These are phyloP conservation scores for Otocyon megalotis DNA, from an alignment of 2,113 vertebrate genomes.

Conservation along the genomic window DNA sequence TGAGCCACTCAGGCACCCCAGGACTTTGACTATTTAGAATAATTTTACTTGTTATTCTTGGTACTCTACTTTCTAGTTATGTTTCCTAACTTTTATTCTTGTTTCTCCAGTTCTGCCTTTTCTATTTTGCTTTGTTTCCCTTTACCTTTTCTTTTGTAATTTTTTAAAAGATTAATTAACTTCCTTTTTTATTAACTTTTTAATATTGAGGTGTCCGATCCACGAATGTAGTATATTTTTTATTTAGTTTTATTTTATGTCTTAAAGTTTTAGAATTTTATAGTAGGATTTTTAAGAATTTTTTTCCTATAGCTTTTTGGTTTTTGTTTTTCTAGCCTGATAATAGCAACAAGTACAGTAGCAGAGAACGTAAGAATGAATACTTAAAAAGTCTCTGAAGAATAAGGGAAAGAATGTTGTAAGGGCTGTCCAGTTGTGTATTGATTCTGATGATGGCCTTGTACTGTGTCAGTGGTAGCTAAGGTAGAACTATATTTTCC, in stretches of 20 bases:
- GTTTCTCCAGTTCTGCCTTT: not conserved
- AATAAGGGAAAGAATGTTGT: not conserved
- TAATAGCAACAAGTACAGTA: not conserved
- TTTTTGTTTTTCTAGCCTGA: not conserved
- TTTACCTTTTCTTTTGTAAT: not conserved
- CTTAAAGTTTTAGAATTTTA: not conserved
- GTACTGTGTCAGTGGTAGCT: not conserved
- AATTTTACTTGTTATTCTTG: not conserved
- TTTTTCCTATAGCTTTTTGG: not conserved
- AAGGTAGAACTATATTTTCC: not conserved
- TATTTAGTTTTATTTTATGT: constrained; percentile 8
- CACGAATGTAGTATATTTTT: not conserved
- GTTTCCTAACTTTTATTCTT: not conserved
- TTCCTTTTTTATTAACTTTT: no score
- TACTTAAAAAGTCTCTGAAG: not conserved
- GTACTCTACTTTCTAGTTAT: not conserved
- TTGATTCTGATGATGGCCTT: not conserved
- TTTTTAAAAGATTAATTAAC: not conserved
- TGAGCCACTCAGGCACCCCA: not conserved
- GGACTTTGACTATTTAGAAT: not conserved
- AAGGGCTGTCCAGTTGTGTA: not conserved
- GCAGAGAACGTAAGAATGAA: not conserved
- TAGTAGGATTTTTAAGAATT: not conserved
- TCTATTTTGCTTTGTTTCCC: constrained; percentile 25
- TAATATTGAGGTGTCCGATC: no score